Base-by-base conservation (phyloP, 2,797 vertebrate species). In the Adrianichthys oophorus region DNA sequence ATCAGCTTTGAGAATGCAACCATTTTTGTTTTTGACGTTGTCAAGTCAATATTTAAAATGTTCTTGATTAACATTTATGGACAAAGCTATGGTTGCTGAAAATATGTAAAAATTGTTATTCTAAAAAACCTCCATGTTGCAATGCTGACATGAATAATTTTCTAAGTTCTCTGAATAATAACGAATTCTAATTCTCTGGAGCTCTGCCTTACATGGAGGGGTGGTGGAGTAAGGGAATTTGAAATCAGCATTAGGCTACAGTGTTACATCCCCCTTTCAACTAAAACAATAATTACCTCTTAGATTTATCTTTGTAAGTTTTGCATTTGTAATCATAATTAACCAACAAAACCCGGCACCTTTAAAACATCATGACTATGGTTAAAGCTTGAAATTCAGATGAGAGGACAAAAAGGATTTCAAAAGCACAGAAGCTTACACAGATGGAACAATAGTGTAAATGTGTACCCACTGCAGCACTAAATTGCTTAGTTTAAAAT, bases 141-240 rank as follows among this genome's bases (percentile, higher is more conserved):
- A 32, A 32, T 12, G 32, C 32, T 32, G 32, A 32, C 32, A 32
- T 32, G 32, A 32, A 32, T 32, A 32, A 32, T 32, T 32, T 12
- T 32, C 32, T 10, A 32, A 32, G 8, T 32, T 32, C 32, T 32
- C 8, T 32, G 32, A 32, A 32, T 32, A 32, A 60, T 52, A 64
- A 49, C 52, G 45, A 55, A 60, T 64, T 68, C 21, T 49, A 26
- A 64, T 72, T 64, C 42, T 76, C 42, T 19, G 26, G 16, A 58
- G 61, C 24, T 72, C 32, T 58, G 61, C 59, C 58, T 62, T 59
- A 24, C 32, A 45, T 41, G 40, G 58, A 32, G 47, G 18, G 41
- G 48, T 48, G 24, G 23, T 52, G 15, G 23, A 24, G 32, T 32
- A 32, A 32, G 32, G 10, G 32, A 32, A 32, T 32, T 13, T 32